Conservation (phyloP, 1,140 invertebrate genomes). For the Hylaeus anthracinus region DNA sequence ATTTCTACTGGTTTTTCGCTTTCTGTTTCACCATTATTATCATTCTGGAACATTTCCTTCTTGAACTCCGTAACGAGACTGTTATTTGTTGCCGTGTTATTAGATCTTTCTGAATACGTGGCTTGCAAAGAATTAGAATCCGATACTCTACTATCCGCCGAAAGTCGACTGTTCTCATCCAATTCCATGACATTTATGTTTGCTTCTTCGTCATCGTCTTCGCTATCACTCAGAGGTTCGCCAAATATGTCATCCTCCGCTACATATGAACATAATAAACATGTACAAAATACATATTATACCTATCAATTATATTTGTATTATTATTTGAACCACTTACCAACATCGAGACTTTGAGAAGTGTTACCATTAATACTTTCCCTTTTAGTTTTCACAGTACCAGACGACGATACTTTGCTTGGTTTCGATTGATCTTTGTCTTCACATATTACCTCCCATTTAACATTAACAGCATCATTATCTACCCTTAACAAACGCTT, state of each 20-base stretch:
- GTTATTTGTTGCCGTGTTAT: conserved; percentile 67
- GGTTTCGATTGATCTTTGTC: conserved; percentile 88
- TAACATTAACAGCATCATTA: conserved; percentile 94
- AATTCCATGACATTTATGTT: conserved; percentile 88
- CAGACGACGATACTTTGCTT: conserved; percentile 82
- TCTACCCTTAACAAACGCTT: conserved; percentile 95
- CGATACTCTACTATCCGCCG: conserved; percentile 88
- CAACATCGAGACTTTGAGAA: conserved; percentile 80
- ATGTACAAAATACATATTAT: neutral
- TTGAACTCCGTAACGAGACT: conserved; percentile 81
- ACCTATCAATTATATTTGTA: neutral
- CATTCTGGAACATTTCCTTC: conserved; percentile 82
- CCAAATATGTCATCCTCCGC: conserved; percentile 94
- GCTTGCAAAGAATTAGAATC: conserved; percentile 87
- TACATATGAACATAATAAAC: conserved; percentile 43
- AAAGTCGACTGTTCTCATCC: conserved; percentile 89
- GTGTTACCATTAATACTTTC: conserved; percentile 80
- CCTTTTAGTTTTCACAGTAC: conserved; percentile 82
- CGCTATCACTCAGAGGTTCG: conserved; percentile 91
- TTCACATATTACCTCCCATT: conserved; percentile 96
- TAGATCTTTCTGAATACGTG: conserved; percentile 75
- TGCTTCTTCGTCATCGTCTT: conserved; percentile 87
- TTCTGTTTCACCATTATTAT: conserved; percentile 66
- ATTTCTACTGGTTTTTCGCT: conserved; percentile 46
- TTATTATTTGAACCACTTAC: conserved; percentile 69